Percentiles rank a stretch among this genome's conserved stretches.
Evolutionary conservation across 2,888 invertebrate genomes (phyloP).

Genomic region (Oligia latruncula): DNA sequence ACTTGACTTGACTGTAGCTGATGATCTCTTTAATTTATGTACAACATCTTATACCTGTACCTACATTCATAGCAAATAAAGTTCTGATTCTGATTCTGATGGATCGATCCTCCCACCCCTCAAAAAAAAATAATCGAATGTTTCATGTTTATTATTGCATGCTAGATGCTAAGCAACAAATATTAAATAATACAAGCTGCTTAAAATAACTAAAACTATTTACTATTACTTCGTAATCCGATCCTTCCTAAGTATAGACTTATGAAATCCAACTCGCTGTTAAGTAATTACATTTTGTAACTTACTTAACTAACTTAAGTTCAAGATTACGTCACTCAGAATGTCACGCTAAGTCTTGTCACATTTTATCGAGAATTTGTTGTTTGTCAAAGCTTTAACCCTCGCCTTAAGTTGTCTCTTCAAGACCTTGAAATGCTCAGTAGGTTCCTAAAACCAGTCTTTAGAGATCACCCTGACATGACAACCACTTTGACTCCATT

Average conservation of each 20-base stretch:
- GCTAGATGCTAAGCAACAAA: not conserved
- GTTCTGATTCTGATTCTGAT: too few relatives aligned
- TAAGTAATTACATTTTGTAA: slow-evolving; percentile 17
- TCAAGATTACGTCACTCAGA: slow-evolving; percentile 34
- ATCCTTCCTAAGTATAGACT: not conserved
- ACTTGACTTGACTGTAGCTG: too few relatives aligned
- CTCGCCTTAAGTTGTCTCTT: not conserved
- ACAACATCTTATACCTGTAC: too few relatives aligned
- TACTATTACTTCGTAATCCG: not conserved
- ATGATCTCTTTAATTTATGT: too few relatives aligned
- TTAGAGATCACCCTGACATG: too few relatives aligned
- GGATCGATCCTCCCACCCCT: too few relatives aligned
- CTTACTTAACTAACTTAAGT: slow-evolving; percentile 4
- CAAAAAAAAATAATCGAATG: not conserved
- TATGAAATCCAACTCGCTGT: not conserved
- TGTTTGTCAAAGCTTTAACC: slow-evolving; percentile 28
- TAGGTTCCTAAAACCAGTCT: too few relatives aligned
- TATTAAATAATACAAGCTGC: not conserved
- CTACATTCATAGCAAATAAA: too few relatives aligned
- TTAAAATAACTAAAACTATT: not conserved
- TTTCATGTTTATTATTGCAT: not conserved
- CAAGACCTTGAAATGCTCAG: not conserved
- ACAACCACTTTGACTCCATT: not conserved
- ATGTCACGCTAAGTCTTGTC: slow-evolving; percentile 4
- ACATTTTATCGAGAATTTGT: not conserved